Percentiles rank a stretch among this genome's conserved stretches.
phyloP scores from a whole-genome alignment of 2,797 vertebrate species.

The Calcarius lapponicus region DNA sequence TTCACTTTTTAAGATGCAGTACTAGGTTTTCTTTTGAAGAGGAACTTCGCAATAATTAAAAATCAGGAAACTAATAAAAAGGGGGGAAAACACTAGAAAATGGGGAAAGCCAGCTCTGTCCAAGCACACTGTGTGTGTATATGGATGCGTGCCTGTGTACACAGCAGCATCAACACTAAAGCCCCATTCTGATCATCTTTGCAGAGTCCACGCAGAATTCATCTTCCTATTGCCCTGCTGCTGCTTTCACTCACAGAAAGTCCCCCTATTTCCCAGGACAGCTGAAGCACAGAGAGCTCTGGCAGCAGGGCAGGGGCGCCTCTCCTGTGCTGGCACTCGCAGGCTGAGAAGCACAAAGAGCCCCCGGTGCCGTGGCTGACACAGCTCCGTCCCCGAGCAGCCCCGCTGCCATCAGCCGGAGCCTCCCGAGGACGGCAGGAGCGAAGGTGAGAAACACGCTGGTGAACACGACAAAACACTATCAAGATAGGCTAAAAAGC shows the following conservation, averaged over 20 bases:
- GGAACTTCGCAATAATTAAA: neutral
- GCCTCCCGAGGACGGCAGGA: constrained; percentile 76
- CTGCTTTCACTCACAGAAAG: neutral
- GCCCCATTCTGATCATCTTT: neutral
- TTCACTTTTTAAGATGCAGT: neutral
- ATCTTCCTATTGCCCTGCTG: neutral
- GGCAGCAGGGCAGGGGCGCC: neutral
- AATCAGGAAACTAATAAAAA: neutral
- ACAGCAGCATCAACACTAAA: rapidly evolving
- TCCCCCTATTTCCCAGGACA: neutral
- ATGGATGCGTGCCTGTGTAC: rapidly evolving
- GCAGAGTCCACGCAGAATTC: neutral
- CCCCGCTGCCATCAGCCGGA: constrained; percentile 72
- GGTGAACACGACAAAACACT: constrained; percentile 62
- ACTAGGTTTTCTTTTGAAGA: neutral
- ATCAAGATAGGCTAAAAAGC: constrained; percentile 60
- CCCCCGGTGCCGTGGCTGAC: neutral
- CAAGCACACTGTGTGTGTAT: rapidly evolving
- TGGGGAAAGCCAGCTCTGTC: neutral
- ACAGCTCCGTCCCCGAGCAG: constrained; percentile 68
- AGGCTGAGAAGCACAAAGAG: neutral
- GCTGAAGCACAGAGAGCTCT: neutral
- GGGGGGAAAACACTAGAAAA: rapidly evolving
- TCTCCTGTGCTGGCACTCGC: neutral
- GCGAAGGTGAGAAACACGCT: constrained; percentile 71